Conservation (phyloP, 2,888 invertebrate species). For the Tachina grossa region DNA sequence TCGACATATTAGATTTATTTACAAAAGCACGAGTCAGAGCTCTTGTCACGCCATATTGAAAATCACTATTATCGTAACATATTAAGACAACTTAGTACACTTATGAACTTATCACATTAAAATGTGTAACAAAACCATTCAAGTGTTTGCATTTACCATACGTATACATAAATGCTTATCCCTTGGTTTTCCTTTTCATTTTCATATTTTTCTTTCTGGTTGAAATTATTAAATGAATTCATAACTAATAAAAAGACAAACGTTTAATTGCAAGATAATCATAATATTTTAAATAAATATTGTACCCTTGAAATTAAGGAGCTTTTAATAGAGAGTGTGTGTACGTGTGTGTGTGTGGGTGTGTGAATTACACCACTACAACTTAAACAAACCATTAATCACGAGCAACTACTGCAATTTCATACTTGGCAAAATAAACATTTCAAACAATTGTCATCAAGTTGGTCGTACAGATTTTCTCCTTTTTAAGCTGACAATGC, state of each 20-base stretch:
- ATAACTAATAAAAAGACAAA: constrained; percentile 70
- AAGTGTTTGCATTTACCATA: background rate
- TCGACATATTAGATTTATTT: no score
- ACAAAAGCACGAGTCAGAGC: no score
- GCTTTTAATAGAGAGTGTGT: constrained; percentile 14
- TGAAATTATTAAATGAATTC: constrained; percentile 57
- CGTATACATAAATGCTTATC: background rate
- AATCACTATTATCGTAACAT: background rate
- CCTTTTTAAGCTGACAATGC: constrained; percentile 23
- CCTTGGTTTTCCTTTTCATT: constrained; percentile 6
- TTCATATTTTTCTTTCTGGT: background rate
- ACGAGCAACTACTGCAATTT: constrained; percentile 26
- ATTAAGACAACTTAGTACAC: background rate
- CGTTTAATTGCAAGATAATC: constrained; percentile 71
- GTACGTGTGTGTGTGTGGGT: background rate
- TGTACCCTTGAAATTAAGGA: constrained; percentile 63
- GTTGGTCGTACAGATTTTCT: constrained; percentile 55
- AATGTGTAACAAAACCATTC: background rate
- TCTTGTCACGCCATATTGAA: no score
- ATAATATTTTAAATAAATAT: constrained; percentile 72
- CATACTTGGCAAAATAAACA: constrained; percentile 56
- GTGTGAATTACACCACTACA: constrained; percentile 28
- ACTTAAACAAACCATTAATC: constrained; percentile 40
- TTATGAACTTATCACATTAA: background rate
- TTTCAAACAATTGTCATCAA: constrained; percentile 65